Evolutionary conservation across 2,113 vertebrate species (phyloP), one percentile per base, ranked within the genome.

Genomic region (Dicrurus megarhynchus): DNA sequence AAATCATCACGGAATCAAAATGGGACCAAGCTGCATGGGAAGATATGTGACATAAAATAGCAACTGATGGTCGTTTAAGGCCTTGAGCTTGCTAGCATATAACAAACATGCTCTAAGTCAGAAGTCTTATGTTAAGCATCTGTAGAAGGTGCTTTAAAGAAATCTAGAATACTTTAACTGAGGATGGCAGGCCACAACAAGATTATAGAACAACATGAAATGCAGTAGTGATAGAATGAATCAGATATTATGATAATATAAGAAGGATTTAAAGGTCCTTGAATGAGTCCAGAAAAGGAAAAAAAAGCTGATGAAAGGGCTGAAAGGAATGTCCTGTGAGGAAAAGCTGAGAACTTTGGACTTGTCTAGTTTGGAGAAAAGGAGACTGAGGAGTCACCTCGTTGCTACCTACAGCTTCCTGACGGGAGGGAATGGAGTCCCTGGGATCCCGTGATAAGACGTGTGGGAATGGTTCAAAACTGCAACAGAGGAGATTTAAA

Each of bases 1-100:
- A 91, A 79, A 61, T 41, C 9, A 7, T 63, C 32, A 79, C 1
- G 3, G 21, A 67, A 52, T 21, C 2, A 4, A 84, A 89, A 63
- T 4, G 22, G 20, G 26, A 35, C 24, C 12, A 74, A 44, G 11
- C 7, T 81, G 6, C 13, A 21, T 8, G 9, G 28, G 35, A 84
- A 78, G 24, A 35, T 41, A 19, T 0, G 1, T 63, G 56, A 39
- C 37, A 23, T 3, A 18, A 52, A 4, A n/a, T 0, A 68, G 37
- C 3, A 47, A 27, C 7, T 6, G 1, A 7, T 35, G 50, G 10
- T 7, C 42, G 20, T 55, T 46, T n/a, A 50, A 59, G 44, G 33
- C 16, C 13, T 67, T 41, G 24, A 49, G 19, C 8, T 67, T 10
- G 1, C 10, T 13, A 27, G 20, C 3, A 8, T 15, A 5, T 6